These are phyloP conservation scores for Portevinia maculata DNA, from an alignment of 2,888 invertebrate genomes.

Conservation along the genomic window DNA sequence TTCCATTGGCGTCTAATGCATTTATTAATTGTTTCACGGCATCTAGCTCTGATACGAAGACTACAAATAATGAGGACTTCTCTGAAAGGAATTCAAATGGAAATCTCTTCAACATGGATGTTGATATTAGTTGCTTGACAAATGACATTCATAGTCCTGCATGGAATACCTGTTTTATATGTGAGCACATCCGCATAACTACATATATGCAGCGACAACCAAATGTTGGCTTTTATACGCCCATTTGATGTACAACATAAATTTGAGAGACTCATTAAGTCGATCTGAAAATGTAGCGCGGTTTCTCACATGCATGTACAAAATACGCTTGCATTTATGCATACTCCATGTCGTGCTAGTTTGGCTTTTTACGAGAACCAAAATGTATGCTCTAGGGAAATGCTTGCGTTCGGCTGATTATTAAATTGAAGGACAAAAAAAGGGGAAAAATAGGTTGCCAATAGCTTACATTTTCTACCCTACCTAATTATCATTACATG, in stretches of 20 bases:
- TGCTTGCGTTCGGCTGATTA: constrained; percentile 44
- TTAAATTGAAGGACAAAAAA: constrained; percentile 28
- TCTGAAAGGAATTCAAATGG: neutral
- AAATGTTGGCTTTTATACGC: constrained; percentile 26
- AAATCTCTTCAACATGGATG: neutral
- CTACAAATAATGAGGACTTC: neutral
- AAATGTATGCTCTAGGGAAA: constrained; percentile 34
- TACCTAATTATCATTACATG: neutral
- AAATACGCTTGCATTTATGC: neutral
- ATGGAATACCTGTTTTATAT: neutral
- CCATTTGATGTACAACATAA: constrained; percentile 20
- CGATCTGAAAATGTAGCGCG: constrained; percentile 25
- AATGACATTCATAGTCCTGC: neutral
- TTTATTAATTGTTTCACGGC: neutral
- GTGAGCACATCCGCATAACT: neutral
- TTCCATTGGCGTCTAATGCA: neutral
- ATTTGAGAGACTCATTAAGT: constrained; percentile 38
- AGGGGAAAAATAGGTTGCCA: neutral
- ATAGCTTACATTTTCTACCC: neutral
- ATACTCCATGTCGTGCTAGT: neutral
- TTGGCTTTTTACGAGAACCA: constrained; percentile 34
- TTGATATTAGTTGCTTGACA: neutral
- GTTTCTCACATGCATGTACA: constrained; percentile 30
- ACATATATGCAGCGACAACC: neutral
- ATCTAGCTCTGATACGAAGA: neutral